Evolutionary conservation across 1,140 invertebrate genomes (phyloP), one percentile per base, ranked within the genome.

Genomic region (Lycorma delicatula): DNA sequence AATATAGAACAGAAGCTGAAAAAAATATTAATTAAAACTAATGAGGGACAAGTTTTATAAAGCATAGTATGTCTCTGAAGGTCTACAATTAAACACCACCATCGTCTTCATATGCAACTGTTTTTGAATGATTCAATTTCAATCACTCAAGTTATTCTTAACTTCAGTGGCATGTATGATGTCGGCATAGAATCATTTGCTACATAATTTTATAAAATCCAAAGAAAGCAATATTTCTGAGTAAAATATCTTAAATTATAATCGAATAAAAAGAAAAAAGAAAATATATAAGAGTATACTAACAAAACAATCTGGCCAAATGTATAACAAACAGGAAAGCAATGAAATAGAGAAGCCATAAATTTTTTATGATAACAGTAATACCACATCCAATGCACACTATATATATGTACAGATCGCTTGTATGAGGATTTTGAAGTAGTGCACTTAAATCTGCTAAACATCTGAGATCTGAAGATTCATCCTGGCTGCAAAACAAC

Each of bases 281-380:
- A 34, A 34, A 9, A 9, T 3, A 13, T 44, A 22, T 44, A 13
- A 9, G 41, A 3, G 1, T 5, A 5, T 20, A 44, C 41, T 44
- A 20, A 44, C 41, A 44, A 1, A 44, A 44, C 16, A 16, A 44
- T 13, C 23, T 44, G 13, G 23, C 13, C 16, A 22, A 20, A 22
- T 44, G 23, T 6, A 44, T 18, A 3, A 44, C 16, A 22, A 44
- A 22, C 11, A 44, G 41, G n/a, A 44, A 44, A 44, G 41, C 41
- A 22, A 44, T 44, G 13, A 44, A 20, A 44, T 44, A 44, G n/a
- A 44, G 41, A 44, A 44, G 41, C 41, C 41, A 44, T 16, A 44
- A 22, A 22, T 44, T 44, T 18, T 16, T 44, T 16, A 44, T 6
- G 7, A 44, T 22, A 44, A 44, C 13, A 22, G 23, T 20, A 16